Percentiles rank a stretch among this genome's conserved stretches.
Conservation (phyloP, 53 echinoderm and acorn worm species). For the Pentamera pediparva region DNA sequence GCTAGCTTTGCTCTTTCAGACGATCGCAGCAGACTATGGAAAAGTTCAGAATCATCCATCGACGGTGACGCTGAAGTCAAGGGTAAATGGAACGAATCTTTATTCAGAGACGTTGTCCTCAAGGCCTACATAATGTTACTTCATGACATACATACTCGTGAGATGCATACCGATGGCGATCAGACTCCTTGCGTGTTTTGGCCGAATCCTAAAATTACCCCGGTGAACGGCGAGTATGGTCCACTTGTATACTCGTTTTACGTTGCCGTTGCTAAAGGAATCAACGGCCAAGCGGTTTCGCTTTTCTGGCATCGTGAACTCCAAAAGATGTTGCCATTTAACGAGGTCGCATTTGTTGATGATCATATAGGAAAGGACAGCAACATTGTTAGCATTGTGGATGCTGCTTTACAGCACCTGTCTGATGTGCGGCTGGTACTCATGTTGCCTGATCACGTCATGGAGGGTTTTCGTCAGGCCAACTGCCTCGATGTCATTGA, state of each 20-base stretch:
- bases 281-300: background rate
- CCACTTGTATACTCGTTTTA: constrained; percentile 30
- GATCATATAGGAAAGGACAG: background rate
- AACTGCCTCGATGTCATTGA: background rate
- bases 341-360: background rate
- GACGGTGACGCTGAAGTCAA: background rate
- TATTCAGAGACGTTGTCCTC: constrained; percentile 32
- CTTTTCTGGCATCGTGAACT: background rate
- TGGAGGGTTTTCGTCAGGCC: constrained; percentile 16
- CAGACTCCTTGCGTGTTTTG: background rate
- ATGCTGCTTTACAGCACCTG: no score
- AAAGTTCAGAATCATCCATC: background rate
- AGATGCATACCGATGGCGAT: no score
- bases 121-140: constrained; percentile 39
- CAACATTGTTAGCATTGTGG: no score
- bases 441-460: constrained; percentile 1
- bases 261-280: constrained; percentile 23
- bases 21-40: constrained; percentile 39
- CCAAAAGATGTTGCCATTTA: background rate
- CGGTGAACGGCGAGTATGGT: constrained; percentile 22
- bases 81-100: constrained; percentile 39
- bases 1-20: constrained; percentile 39
- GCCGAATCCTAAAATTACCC: constrained; percentile 32
- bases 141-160: no score
- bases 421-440: no score